Base-by-base conservation (phyloP, 30 jellyfish, hydroid and myxozoan genomes). In the Rhopilema esculentum region DNA sequence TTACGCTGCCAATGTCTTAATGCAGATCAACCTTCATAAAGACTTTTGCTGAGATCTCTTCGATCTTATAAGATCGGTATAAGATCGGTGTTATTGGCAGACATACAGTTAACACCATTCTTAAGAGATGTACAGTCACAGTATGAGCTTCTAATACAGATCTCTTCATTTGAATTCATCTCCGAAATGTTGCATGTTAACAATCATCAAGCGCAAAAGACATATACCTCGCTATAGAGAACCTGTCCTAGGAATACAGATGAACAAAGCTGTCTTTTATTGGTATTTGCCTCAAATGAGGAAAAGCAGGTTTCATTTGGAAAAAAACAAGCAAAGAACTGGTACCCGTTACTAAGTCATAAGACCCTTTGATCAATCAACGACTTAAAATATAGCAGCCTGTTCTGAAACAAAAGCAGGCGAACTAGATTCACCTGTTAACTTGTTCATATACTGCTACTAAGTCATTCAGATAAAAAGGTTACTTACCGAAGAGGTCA, bases 291-390 rank as follows among this genome's bases (percentile, higher is more conserved):
- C 29, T 63, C 29, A n/a, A 63, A 63, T 63, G 52, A 27, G 23
- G 72, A 18, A 23, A 40, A 50, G 87, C 87, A 77, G 87, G 87
- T 62, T 66, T 49, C 62, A 52, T 66, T 50, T 75, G 66, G 18
- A 1, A 27, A 85, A 71, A 85, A 48, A 85, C 94, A 85, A 85
- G 94, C 88, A 85, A 75, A 73, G 83, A 73, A 85, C 94, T 48
- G 94, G 94, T 85, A 85, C 94, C 94, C 82, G 94, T 74, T 63
- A 53, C 25, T 61, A 71, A 85, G 79, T 65, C 79, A 73, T 85
- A 85, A 85, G 76, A 85, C 94, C 80, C 94, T 74, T 85, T 85
- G 94, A 85, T 72, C 88, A 33, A 85, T 87, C 88, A 61, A 85
- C 62, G 94, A 75, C 66, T 77, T 79, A 48, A 23, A 51, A 69